Evolutionary conservation across 37 sponge, comb jelly and placozoan species (phyloP).

Genomic region (Chondrosia reniformis): DNA sequence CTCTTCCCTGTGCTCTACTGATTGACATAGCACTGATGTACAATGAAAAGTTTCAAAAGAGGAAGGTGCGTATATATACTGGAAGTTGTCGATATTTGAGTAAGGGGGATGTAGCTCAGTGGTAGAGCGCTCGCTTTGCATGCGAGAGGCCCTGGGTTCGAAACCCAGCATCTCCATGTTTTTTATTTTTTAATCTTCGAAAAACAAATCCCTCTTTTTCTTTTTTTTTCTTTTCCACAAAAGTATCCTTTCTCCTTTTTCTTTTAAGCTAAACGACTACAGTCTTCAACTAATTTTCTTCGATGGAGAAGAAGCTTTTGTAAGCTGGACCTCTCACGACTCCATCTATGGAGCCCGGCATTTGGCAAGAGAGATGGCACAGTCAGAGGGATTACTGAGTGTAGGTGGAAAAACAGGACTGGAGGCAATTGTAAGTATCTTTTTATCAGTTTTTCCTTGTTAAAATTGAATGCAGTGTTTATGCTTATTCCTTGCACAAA

Average conservation of each 20-base stretch:
- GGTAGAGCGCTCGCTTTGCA: too few relatives aligned
- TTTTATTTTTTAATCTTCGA: too few relatives aligned
- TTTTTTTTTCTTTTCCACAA: neutral
- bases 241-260: neutral
- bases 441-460: too few relatives aligned
- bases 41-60: constrained; percentile 50
- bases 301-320: constrained; percentile 98
- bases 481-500: too few relatives aligned
- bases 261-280: constrained; percentile 48
- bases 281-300: constrained; percentile 91
- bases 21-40: constrained; percentile 72
- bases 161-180: too few relatives aligned
- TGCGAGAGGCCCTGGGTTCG: too few relatives aligned
- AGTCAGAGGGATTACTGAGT: constrained; percentile 46
- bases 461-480: too few relatives aligned
- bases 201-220: neutral
- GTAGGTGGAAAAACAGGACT: constrained; percentile 66
- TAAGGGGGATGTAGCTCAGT: too few relatives aligned
- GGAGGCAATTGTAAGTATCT: constrained; percentile 62
- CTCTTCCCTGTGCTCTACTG: constrained; percentile 93
- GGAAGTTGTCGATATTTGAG: too few relatives aligned
- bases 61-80: constrained; percentile 52
- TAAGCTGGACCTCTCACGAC: constrained; percentile 77
- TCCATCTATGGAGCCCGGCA: constrained; percentile 93
- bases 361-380: constrained; percentile 70